Evolutionary conservation across 2,888 invertebrate species (phyloP), one percentile per base, ranked within the genome.

Genomic region (Trichopoda pennipes): DNA sequence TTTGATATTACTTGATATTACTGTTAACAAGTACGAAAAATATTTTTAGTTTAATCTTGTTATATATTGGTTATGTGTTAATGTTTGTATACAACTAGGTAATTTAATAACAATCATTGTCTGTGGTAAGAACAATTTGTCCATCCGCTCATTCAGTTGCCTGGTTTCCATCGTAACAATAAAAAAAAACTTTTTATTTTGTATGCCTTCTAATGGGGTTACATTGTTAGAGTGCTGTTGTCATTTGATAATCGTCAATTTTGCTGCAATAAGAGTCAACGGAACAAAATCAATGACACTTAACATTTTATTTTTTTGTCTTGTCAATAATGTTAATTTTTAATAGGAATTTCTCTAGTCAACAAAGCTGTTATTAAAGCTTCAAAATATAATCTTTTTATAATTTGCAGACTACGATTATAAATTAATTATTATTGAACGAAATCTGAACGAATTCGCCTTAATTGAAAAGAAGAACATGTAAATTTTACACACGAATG

Each of bases 201-300:
- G n/a, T 76, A 23, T 63, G 19, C 16, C 47, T 55, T 72, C 58
- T 60, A 51, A 64, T 47, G 61, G 55, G 38, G 76, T 76, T 81
- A 61, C 72, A 81, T 68, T 68, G 76, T 60, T 64, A 72, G 66
- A 80, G 76, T 72, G 77, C 28, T 81, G 73, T 63, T 81, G 81
- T 68, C 76, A 72, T 76, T 77, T 81, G 49, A 72, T 76, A 68
- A 76, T 73, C 42, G 72, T 35, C 55, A 75, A 47, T 60, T 66
- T 56, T 70, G n/a, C 17, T 60, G 60, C 42, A 53, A 28, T 23
- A 16, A 4, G 3, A 44, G 38, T 7, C 49, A 49, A 4, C 47
- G 38, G 49, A n/a, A 58, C 28, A 58, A 58, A n/a, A 42, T 16
- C 1, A 28, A 28, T 28, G 28, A 63, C 3, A 61, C 17, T 68